A percentile compares a stretch with the other conserved stretches of the same genome.
Evolutionary conservation across 1,140 invertebrate species (phyloP).

Genomic region (Drosophila yakuba): DNA sequence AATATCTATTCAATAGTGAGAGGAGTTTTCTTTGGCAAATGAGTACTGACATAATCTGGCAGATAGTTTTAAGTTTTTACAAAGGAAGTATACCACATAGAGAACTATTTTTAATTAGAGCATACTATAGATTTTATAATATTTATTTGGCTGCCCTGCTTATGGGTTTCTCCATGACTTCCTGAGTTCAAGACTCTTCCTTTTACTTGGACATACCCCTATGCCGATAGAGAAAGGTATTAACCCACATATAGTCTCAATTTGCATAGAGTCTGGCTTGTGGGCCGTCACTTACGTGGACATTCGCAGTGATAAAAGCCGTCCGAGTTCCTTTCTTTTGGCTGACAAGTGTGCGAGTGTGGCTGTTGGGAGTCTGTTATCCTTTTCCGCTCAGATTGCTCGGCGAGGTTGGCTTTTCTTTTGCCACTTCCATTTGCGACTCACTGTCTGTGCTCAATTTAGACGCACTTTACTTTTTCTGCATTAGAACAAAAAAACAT

Average conservation of each 20-base stretch:
- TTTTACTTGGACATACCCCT: too few species aligned
- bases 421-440: neutral
- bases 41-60: too few species aligned
- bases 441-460: conserved; percentile 44
- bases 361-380: conserved; percentile 15
- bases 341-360: conserved; percentile 25
- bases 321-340: conserved; percentile 21
- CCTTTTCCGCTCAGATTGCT: conserved; percentile 43
- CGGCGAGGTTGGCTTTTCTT: conserved; percentile 8
- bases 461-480: conserved; percentile 63
- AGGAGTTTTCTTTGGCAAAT: too few species aligned
- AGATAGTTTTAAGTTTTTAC: too few species aligned
- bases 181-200: too few species aligned
- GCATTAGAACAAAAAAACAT: conserved; percentile 56
- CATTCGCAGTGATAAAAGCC: neutral
- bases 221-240: neutral
- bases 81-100: too few species aligned
- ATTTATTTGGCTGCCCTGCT: too few species aligned
- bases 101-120: too few species aligned
- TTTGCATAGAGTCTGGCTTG: neutral
- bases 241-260: neutral
- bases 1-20: too few species aligned
- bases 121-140: too few species aligned
- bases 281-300: neutral
- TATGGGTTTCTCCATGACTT: too few species aligned